Base-by-base conservation (phyloP, 2,113 vertebrate species). In the Lepus timidus region DNA sequence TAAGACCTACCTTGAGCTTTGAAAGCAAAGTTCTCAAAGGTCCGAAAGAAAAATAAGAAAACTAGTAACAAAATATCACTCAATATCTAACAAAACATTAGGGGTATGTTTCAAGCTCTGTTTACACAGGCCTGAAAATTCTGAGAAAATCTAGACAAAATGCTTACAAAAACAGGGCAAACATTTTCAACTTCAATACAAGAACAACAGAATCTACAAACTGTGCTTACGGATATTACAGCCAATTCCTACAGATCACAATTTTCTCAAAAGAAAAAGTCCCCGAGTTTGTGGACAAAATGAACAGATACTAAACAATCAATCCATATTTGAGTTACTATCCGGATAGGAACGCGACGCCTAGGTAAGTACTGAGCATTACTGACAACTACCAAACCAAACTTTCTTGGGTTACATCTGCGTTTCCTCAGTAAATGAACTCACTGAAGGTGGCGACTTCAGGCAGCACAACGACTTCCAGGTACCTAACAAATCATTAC, bases 1-100 rank as follows among this genome's bases (percentile, higher is more conserved):
- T 97, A 71, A 87, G 83, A 65, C 44, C 67, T 75, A 85, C 74
- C 61, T 85, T 86, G 31, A 93, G 33, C 27, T 96, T 76, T 96
- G 67, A 33, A 71, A 95, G 29, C 12, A 31, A 89, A 70, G 79
- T 87, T 84, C 33, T 79, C 51, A 90, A 81, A 88, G 33, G 36
- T 82, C 23, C 58, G 61, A 86, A 90, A 73, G 2, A 70, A 91
- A 87, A 81, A 62, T 31, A 49, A 49, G 10, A 73, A 89, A 91
- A 11, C 29, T 55, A 81, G 23, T 6, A 67, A 51, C 31, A 55
- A 91, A 84, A 6, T 25, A 70, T n/a, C 74, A 61, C 52, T 92
- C 23, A 39, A 10, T 65, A 82, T 58, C 39, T 91, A 93, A 87
- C 6, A 85, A 78, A 92, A 52, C 7, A 65, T 36, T 58, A 58